Evolutionary conservation across 2,113 vertebrate genomes (phyloP).

Genomic region (Oryzias javanicus): DNA sequence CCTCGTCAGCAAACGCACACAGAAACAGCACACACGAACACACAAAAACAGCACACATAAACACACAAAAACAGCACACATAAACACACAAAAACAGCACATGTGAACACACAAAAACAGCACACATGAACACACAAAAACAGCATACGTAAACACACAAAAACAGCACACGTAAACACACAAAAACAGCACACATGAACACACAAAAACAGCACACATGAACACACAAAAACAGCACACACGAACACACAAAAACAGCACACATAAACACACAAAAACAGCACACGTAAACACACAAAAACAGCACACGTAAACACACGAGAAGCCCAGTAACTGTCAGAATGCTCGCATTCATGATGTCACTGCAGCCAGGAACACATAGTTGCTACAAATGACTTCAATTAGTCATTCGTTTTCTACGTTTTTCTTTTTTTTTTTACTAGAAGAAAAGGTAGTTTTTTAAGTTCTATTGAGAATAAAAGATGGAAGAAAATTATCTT

Average conservation of each 20-base stretch:
- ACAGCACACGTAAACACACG: background rate
- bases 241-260: no score
- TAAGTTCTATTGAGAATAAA: no score
- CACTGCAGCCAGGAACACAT: background rate
- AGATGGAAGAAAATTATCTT: no score
- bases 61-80: no score
- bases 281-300: no score
- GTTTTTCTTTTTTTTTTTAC: no score
- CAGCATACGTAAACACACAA: background rate
- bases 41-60: background rate
- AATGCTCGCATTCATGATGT: background rate
- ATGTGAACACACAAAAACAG: background rate
- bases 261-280: background rate
- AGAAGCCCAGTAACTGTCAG: background rate
- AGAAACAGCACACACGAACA: background rate
- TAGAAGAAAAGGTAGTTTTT: no score
- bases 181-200: background rate
- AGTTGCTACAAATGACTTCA: no score
- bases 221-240: background rate
- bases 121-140: no score
- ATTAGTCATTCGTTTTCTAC: no score
- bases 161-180: no score
- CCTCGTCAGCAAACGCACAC: constrained; percentile 8
- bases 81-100: background rate
- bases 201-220: no score